Percentiles rank a stretch among this genome's conserved stretches.
phyloP scores from a whole-genome alignment of 2,113 vertebrate species.

The Pseudolaguvia tuberculata region DNA sequence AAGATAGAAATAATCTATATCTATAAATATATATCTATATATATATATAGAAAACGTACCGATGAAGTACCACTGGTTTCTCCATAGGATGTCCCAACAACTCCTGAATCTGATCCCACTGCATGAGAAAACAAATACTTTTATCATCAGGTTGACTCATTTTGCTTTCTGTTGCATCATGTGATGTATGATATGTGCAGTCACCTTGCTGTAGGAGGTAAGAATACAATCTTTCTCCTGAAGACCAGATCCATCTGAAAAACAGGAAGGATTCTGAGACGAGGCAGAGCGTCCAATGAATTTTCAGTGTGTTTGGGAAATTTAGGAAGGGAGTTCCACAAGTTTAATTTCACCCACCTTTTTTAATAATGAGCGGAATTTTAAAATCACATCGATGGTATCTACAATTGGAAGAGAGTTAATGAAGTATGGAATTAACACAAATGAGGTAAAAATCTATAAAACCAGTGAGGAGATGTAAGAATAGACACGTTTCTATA shows the following conservation, averaged over 20 bases:
- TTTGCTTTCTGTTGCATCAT: not conserved
- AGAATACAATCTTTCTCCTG: slow-evolving; percentile 83
- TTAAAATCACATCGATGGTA: slow-evolving; percentile 99
- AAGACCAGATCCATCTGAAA: slow-evolving; percentile 76
- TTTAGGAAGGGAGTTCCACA: not conserved
- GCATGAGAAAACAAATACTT: slow-evolving; percentile 39
- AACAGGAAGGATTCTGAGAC: slow-evolving; percentile 10
- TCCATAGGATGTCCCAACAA: slow-evolving; percentile 93
- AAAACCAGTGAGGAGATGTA: not conserved
- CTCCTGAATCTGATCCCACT: slow-evolving; percentile 98
- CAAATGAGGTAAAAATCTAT: too few relatives aligned
- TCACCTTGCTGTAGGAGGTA: slow-evolving; percentile 91
- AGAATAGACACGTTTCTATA: not conserved
- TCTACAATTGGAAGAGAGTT: slow-evolving; percentile 66
- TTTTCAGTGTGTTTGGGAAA: not conserved
- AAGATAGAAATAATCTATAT: too few relatives aligned
- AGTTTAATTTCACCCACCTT: slow-evolving; percentile 71
- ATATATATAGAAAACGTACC: too few relatives aligned
- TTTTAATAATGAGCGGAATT: slow-evolving; percentile 89
- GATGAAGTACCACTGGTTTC: slow-evolving; percentile 95
- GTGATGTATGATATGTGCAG: slow-evolving; percentile 25
- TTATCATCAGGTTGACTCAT: not conserved
- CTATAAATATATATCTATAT: too few relatives aligned
- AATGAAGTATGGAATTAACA: not conserved
- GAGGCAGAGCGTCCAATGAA: not conserved